These are phyloP conservation scores for Chelon labrosus DNA, from an alignment of 2,797 vertebrate genomes.

Conservation along the genomic window DNA sequence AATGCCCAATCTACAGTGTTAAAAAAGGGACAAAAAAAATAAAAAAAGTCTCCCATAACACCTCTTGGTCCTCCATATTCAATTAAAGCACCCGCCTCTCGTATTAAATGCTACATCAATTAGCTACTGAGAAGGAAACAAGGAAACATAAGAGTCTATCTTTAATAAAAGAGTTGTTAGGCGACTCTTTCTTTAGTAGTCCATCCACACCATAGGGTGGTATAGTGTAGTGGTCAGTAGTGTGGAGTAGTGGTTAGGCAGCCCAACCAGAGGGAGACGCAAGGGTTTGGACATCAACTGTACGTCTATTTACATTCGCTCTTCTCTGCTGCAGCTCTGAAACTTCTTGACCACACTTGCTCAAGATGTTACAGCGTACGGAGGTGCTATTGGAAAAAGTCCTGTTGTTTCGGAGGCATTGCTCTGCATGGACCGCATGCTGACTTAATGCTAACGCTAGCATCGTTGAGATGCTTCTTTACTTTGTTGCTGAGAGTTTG, in stretches of 20 bases:
- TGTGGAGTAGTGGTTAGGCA: conserved; percentile 81
- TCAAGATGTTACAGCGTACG: neutral
- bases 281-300: conserved; percentile 61
- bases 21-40: conserved; percentile 3
- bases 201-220: conserved; percentile 76
- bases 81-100: conserved; percentile 60
- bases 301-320: conserved; percentile 67
- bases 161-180: conserved; percentile 51
- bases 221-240: conserved; percentile 83
- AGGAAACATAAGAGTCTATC: conserved; percentile 41
- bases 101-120: conserved; percentile 84
- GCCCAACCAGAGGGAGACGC: conserved; percentile 68
- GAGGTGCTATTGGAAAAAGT: neutral
- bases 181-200: conserved; percentile 66
- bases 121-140: conserved; percentile 81
- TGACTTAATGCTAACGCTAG: too few species aligned
- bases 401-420: neutral
- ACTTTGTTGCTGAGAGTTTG: neutral
- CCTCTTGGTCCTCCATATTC: conserved; percentile 56
- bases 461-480: neutral
- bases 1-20: conserved; percentile 25
- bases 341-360: conserved; percentile 25
- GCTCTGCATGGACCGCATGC: neutral
- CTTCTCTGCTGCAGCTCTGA: conserved; percentile 58
- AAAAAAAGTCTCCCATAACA: conserved; percentile 48